Evolutionary conservation across 2,888 invertebrate species (phyloP).

Genomic region (Rhingia campestris): DNA sequence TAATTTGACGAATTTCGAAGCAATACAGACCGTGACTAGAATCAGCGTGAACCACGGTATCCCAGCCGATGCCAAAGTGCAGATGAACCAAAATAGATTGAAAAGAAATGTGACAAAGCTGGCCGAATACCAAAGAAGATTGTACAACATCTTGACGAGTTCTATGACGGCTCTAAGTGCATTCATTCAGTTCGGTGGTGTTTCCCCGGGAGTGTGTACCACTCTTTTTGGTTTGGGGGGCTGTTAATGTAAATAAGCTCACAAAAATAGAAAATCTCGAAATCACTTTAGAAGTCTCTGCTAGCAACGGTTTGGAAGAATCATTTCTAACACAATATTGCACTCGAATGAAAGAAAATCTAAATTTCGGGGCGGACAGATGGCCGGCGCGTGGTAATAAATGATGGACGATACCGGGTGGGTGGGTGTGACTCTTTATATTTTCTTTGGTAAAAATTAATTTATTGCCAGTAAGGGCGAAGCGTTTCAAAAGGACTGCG

Average conservation of each 20-base stretch:
- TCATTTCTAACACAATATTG: constrained; percentile 32
- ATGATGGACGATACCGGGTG: constrained; percentile 40
- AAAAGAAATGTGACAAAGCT: constrained; percentile 80
- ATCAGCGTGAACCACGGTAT: constrained; percentile 82
- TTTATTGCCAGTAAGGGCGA: constrained; percentile 24
- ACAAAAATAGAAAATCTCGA: constrained; percentile 33
- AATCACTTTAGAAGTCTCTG: constrained; percentile 13
- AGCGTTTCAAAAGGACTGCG: constrained; percentile 41
- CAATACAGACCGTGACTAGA: constrained; percentile 80
- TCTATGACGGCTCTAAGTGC: constrained; percentile 79
- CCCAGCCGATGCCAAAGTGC: constrained; percentile 80
- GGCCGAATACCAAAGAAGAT: constrained; percentile 80
- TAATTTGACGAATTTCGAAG: constrained; percentile 82
- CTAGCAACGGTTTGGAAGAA: constrained; percentile 24
- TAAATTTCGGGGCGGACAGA: constrained; percentile 1
- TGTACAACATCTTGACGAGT: constrained; percentile 81
- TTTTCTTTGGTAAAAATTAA: constrained; percentile 32
- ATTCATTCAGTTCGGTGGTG: constrained; percentile 78
- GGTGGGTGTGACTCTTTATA: constrained; percentile 43
- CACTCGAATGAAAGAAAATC: constrained; percentile 12
- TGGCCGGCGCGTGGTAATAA: constrained; percentile 14
- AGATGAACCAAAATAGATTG: constrained; percentile 81
- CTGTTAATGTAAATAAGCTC: constrained; percentile 31
- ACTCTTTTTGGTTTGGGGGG: neutral
- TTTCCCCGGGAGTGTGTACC: constrained; percentile 21